Evolutionary conservation across 2,888 invertebrate genomes (phyloP), one percentile per base, ranked within the genome.

Genomic region (Apamea sordens): DNA sequence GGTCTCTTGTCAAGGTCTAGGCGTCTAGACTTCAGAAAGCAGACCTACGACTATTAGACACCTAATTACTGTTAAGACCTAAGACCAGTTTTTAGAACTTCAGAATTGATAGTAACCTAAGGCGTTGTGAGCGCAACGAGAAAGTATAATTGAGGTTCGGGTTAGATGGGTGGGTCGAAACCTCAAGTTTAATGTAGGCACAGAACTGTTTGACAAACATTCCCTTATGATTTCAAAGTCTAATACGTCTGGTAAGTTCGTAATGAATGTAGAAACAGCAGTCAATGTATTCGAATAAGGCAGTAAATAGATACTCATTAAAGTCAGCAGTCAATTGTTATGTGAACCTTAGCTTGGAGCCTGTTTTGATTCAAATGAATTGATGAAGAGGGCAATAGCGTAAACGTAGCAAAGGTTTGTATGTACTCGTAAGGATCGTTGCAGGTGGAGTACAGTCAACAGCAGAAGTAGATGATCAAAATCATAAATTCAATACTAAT

Each of bases 11-110:
- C 91, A 92, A 93, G 91, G 91, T 75, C 91, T 75, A n/a, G 63
- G 47, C 70, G 93, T 93, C 94, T 93, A 93, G 93, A 93, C 93
- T 87, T 71, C 41, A 64, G 70, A 84, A 72, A 77, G 82, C 81
- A 85, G 77, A 71, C 68, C 87, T 83, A 82, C 82, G 76, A 80
- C 79, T 82, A 70, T 75, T 85, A 87, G 81, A 87, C 82, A 80
- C 83, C 89, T 92, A 92, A 93, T 93, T 92, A 91, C 80, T 88
- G 81, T 84, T 86, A 81, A 83, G 76, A 71, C 70, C 72, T 73
- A 69, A 36, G 63, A 71, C 61, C 41, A 69, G 71, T 86, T 87
- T 76, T 86, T 79, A 32, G 70, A 72, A 61, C 59, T 77, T 80
- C n/a, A 53, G 50, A 81, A 36, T 77, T 65, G 32, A 75, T 72